Evolutionary conservation across 2,888 invertebrate genomes (phyloP).

Genomic region (Dendrolimus houi): DNA sequence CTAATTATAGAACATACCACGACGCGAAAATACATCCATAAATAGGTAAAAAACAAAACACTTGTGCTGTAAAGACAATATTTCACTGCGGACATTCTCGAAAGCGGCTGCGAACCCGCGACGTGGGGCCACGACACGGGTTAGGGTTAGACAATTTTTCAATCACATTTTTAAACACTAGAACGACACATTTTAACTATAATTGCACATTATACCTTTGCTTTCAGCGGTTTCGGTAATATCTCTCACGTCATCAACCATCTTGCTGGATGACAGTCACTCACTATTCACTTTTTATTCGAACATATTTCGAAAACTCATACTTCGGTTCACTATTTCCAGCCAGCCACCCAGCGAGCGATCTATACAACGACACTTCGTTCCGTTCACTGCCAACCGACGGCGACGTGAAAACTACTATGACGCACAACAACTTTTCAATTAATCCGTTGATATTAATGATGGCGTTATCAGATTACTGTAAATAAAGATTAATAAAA

Average conservation of each 20-base stretch:
- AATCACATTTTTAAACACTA: slow-evolving; percentile 64
- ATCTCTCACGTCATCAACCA: slow-evolving; percentile 75
- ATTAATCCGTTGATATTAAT: slow-evolving; percentile 22
- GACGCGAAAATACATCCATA: slow-evolving; percentile 66
- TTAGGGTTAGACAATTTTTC: slow-evolving; percentile 68
- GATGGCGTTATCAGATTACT: slow-evolving; percentile 21
- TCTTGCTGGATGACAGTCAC: slow-evolving; percentile 74
- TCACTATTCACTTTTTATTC: slow-evolving; percentile 72
- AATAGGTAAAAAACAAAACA: slow-evolving; percentile 71
- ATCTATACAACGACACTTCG: slow-evolving; percentile 72
- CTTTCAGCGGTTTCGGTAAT: slow-evolving; percentile 72
- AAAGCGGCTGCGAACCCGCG: slow-evolving; percentile 61
- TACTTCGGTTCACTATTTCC: slow-evolving; percentile 74
- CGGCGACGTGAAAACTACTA: slow-evolving; percentile 44
- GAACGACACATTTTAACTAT: slow-evolving; percentile 60
- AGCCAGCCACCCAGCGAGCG: slow-evolving; percentile 69
- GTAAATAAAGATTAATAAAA: slow-evolving; percentile 2
- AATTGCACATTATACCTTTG: slow-evolving; percentile 70
- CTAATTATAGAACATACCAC: slow-evolving; percentile 72
- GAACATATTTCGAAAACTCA: slow-evolving; percentile 75
- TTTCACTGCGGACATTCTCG: slow-evolving; percentile 64
- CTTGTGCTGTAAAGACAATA: slow-evolving; percentile 47
- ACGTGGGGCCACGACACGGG: slow-evolving; percentile 75
- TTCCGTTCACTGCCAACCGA: slow-evolving; percentile 69
- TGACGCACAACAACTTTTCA: slow-evolving; percentile 32